Evolutionary conservation across 2,113 vertebrate species (phyloP), one percentile per base, ranked within the genome.

Genomic region (Beaufortia kweichowensis): DNA sequence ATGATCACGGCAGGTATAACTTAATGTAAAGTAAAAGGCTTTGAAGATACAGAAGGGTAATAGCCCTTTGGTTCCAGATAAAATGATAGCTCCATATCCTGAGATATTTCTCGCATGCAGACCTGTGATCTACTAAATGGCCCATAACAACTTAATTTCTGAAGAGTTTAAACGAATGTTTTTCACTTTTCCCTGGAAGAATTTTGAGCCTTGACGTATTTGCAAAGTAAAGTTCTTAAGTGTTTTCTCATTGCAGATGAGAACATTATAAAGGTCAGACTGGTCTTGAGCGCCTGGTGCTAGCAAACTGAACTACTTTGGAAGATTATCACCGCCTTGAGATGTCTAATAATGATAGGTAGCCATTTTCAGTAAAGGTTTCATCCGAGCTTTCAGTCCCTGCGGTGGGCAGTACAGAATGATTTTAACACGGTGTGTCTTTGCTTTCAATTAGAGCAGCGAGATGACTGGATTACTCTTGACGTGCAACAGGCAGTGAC

Each of bases 311-410:
- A 78, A 62, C 33, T 53, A 24, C 67, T 61, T 39, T 6, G 53
- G 24, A 29, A 60, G 50, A 57, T 65, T 50, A 73, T 33, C 48
- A 56, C 11, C 9, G 28, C 14, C 59, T 35, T 85, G 24, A 82
- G 68, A 46, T 68, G 57, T 72, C 71, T 82, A 82, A 84, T 82
- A 80, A 80, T 82, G 78, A 82, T 81, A 60, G 70, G 72, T 79
- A 76, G 72, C 82, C 66, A 86, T 84, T 88, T 86, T 81, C 56
- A 60, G 6, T 68, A 69, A 33, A 48, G 71, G 77, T 83, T 73
- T 39, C 72, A 56, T 80, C 82, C 85, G 67, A 83, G 79, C 71
- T 55, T 65, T 76, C 50, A 70, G 53, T 48, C 41, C 68, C 72
- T 85, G 28, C 33, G 59, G 39, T 35, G 26, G 50, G 11, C 10